Percentiles rank a stretch among this genome's conserved stretches.
phyloP scores from a whole-genome alignment of 2,113 vertebrate species.

The Catagonus wagneri region DNA sequence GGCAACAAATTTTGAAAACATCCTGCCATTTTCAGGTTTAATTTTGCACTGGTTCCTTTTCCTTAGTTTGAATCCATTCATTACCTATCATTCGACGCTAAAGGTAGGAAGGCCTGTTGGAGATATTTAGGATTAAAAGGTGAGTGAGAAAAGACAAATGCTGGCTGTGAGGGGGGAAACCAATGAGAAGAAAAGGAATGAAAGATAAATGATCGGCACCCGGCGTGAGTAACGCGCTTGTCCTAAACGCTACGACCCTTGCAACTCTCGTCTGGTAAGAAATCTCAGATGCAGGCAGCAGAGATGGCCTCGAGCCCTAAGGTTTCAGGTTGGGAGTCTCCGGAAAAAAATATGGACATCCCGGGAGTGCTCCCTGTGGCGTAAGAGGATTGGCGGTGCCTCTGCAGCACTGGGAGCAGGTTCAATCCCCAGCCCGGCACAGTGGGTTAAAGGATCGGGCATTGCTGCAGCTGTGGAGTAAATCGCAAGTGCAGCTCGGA shows the following conservation, averaged over 20 bases:
- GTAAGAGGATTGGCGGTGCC: too few species aligned
- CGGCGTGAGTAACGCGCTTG: background rate
- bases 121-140: background rate
- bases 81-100: background rate
- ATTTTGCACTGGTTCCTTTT: conserved; percentile 21
- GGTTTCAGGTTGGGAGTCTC: background rate
- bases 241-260: too few species aligned
- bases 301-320: background rate
- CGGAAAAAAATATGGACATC: background rate
- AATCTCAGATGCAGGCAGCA: background rate
- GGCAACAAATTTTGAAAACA: conserved; percentile 15
- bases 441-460: too few species aligned
- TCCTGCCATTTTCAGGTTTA: conserved; percentile 2
- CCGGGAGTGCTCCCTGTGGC: too few species aligned
- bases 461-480: too few species aligned
- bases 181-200: background rate
- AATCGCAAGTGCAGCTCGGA: too few species aligned
- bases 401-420: too few species aligned
- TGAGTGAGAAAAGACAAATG: background rate
- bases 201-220: background rate
- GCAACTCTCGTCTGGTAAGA: background rate
- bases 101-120: background rate
- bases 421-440: too few species aligned
- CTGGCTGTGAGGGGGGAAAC: too few species aligned
- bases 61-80: background rate